These are phyloP conservation scores for Platichthys stellatus DNA, from an alignment of 2,113 vertebrate genomes.

Conservation along the genomic window DNA sequence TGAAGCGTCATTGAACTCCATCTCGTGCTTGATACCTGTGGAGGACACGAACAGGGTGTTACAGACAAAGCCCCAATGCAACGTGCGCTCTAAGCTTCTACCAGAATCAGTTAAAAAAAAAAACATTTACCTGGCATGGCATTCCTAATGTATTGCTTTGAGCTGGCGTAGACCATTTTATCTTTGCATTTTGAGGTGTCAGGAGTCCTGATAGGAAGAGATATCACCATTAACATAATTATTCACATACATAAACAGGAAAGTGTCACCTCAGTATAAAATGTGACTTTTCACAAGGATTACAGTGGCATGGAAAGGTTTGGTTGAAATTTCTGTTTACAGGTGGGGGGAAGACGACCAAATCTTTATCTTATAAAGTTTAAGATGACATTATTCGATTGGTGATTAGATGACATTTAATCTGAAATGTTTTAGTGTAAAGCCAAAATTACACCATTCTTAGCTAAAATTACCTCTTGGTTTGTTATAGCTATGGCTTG, in stretches of 20 bases:
- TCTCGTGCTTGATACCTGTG: slow-evolving; percentile 84
- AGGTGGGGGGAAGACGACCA: no score
- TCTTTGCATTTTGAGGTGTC: slow-evolving; percentile 70
- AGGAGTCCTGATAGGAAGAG: slow-evolving; percentile 74
- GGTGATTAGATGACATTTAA: no score
- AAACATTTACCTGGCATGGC: background rate
- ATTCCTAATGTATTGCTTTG: slow-evolving; percentile 59
- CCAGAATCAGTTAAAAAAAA: background rate
- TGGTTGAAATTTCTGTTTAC: no score
- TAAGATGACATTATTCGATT: no score
- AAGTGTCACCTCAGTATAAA: background rate
- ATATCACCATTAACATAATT: slow-evolving; percentile 2
- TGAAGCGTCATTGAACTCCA: slow-evolving; percentile 79
- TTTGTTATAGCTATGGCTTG: no score
- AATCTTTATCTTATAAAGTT: no score
- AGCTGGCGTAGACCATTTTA: slow-evolving; percentile 86
- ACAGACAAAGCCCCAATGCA: background rate
- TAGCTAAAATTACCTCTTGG: no score
- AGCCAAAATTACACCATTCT: no score
- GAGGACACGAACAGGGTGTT: slow-evolving; percentile 7
- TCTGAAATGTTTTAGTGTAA: no score
- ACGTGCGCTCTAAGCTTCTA: background rate
- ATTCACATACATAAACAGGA: background rate
- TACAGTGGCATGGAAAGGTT: background rate
- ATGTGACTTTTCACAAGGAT: no score